Evolutionary conservation across 1,140 invertebrate genomes (phyloP), one percentile per base, ranked within the genome.

Genomic region (Zophobas morio): DNA sequence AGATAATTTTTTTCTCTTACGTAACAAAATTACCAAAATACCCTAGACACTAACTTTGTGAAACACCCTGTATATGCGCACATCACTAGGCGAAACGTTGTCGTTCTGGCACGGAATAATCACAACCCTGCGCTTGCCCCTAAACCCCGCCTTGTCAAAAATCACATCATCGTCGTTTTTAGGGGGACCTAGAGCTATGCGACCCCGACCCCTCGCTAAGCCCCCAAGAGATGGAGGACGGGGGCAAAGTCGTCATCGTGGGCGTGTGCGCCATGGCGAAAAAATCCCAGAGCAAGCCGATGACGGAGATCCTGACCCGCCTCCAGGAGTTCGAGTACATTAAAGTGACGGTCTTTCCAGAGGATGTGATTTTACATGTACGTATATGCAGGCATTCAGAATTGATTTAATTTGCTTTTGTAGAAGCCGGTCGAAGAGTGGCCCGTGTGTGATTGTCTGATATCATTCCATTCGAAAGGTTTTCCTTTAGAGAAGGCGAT

Each of bases 401-500:
- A 73, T 33, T 51, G 20, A 36, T 56, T 33, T 53, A 54, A 40
- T 56, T 53, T 42, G 2, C 51, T 60, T 78, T 87, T 90, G 32
- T 86, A 97, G 91, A 93, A 96, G 88, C 94, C 97, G 1, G 96
- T 99, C 5, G 97, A 99, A 87, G 94, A 99, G 84, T 99, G 99
- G 99, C 98, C 98, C 1, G 88, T 96, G 32, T 98, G 97, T 85
- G 98, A 99, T 88, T 99, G 97, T 85, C 90, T 99, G 8, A 97
- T 99, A 76, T 98, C 97, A 76, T 99, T 99, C 87, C 98, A 99
- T 87, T 99, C 98, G 0, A 97, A 98, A 88, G 97, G 98, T 83
- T 99, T 99, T 89, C 98, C 97, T 1, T 89, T 99, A 74, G 96
- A 98, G 83, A 99, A 99, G 90, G 98, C 98, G n/a, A 97, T 99